Conservation (phyloP, 2,797 vertebrate species). For the Cryptoblepharus egeriae region DNA sequence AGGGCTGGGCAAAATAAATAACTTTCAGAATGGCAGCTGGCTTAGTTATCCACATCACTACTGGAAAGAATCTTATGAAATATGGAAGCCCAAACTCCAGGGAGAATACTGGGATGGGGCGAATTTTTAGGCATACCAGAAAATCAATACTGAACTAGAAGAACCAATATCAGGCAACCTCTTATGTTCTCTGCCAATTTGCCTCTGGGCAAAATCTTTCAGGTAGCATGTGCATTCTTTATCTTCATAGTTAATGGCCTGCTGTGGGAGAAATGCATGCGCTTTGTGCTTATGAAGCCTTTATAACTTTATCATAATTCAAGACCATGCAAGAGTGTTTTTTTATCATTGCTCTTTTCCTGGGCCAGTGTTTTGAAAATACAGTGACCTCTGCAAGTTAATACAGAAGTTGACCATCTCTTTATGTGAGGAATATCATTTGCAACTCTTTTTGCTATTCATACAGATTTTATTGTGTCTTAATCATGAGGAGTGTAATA, state of each 20-base stretch:
- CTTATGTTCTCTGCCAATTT: neutral
- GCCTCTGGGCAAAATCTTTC: neutral
- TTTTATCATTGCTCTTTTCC: neutral
- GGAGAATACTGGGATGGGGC: too few species aligned
- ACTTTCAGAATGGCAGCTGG: too few species aligned
- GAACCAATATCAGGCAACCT: too few species aligned
- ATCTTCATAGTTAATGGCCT: neutral
- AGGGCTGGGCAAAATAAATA: too few species aligned
- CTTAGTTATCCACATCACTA: too few species aligned
- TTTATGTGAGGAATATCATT: neutral
- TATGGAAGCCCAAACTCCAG: too few species aligned
- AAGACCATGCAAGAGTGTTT: neutral
- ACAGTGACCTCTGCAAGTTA: neutral
- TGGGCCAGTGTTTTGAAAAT: neutral
- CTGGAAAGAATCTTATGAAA: too few species aligned
- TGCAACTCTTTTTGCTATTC: too few species aligned
- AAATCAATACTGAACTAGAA: neutral
- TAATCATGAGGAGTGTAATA: neutral
- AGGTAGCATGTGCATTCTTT: neutral
- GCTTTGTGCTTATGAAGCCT: neutral
- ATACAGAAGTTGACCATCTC: neutral
- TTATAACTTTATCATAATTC: neutral
- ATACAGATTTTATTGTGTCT: too few species aligned
- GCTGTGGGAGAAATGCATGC: neutral
- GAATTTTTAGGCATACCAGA: too few species aligned